These are phyloP conservation scores for Paragorgia papillata DNA, from an alignment of 92 coral and sea anemone species.

Conservation along the genomic window DNA sequence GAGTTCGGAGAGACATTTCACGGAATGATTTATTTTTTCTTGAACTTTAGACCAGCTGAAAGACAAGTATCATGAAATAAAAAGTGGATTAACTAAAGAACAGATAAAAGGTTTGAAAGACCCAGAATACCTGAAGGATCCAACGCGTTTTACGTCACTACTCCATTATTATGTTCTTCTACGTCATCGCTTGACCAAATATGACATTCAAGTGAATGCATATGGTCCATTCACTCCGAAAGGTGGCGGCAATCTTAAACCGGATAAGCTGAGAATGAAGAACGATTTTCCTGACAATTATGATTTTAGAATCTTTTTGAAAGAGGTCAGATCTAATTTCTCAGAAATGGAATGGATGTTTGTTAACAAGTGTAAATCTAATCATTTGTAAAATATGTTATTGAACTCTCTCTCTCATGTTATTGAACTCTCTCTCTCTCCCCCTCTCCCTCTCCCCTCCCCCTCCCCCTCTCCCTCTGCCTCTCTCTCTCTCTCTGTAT, in stretches of 20 bases:
- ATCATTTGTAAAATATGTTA: background rate
- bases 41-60: conserved; percentile 27
- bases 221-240: conserved; percentile 83
- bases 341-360: conserved; percentile 81
- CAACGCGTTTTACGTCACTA: conserved; percentile 48
- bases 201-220: conserved; percentile 76
- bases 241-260: conserved; percentile 20
- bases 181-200: conserved; percentile 81
- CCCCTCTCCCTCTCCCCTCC: too few species aligned
- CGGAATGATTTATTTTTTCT: background rate
- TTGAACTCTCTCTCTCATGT: too few species aligned
- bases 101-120: conserved; percentile 54
- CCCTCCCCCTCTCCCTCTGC: too few species aligned
- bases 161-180: conserved; percentile 66
- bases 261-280: conserved; percentile 62
- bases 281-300: conserved; percentile 65
- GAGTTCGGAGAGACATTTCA: too few species aligned
- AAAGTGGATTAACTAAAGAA: conserved; percentile 51
- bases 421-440: too few species aligned
- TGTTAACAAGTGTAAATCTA: conserved; percentile 37
- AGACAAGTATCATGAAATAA: conserved; percentile 59
- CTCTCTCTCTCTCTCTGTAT: too few species aligned
- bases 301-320: conserved; percentile 65
- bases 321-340: conserved; percentile 68
- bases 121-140: conserved; percentile 46